A percentile compares a stretch with the other conserved stretches of the same genome.
These are phyloP conservation scores for Enteromius anoplus DNA, from an alignment of 2,797 vertebrate species.

Conservation along the genomic window DNA sequence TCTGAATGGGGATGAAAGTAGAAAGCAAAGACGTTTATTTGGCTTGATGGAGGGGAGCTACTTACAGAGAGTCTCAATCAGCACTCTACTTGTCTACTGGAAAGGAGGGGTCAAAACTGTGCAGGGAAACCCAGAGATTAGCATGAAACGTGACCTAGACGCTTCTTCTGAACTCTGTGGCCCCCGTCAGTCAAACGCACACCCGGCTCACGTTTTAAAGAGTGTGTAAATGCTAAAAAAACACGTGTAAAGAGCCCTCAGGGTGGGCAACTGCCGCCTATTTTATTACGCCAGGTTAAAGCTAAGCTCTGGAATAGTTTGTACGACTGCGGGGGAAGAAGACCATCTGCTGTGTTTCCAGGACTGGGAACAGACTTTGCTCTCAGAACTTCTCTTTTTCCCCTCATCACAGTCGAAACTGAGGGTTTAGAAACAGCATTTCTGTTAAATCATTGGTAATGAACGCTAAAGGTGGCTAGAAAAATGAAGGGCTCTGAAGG, in stretches of 20 bases:
- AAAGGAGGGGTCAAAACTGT: not conserved
- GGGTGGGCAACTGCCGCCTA: constrained; percentile 72
- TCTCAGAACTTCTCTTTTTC: constrained; percentile 26
- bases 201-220: constrained; percentile 61
- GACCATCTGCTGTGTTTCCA: constrained; percentile 59
- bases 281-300: constrained; percentile 79
- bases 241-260: constrained; percentile 68
- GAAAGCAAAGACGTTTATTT: constrained; percentile 19
- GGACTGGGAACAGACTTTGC: constrained; percentile 29
- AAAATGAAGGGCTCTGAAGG: not conserved
- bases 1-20: constrained; percentile 23
- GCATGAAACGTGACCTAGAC: constrained; percentile 34
- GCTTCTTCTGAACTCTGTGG: constrained; percentile 1
- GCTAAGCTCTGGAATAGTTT: constrained; percentile 69
- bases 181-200: constrained; percentile 24
- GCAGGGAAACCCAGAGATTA: not conserved
- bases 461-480: constrained; percentile 1
- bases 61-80: constrained; percentile 24
- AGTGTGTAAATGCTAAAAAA: constrained; percentile 62
- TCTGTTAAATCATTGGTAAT: constrained; percentile 31
- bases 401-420: constrained; percentile 4
- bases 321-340: constrained; percentile 54
- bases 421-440: constrained; percentile 43
- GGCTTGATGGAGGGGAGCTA: constrained; percentile 26
- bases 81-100: not conserved